Base-by-base conservation (phyloP, 2,113 vertebrate genomes). In the Chrysemys picta region DNA sequence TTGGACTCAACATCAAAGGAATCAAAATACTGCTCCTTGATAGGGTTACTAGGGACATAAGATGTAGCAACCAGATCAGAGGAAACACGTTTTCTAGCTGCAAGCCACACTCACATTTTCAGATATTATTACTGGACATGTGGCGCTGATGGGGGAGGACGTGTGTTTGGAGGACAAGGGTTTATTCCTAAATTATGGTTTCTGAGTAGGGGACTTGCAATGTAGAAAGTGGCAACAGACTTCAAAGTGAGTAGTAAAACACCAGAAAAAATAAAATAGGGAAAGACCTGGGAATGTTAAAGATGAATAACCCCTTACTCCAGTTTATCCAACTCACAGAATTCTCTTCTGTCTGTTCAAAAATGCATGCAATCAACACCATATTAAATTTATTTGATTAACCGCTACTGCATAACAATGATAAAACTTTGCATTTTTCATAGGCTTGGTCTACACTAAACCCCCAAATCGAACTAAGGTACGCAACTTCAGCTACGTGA, bases 361-460 rank as follows among this genome's bases (percentile, higher is more conserved):
- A 93, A 81, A 11, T 27, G 19, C 8, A 6, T 12, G 5, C 25
- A 53, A 45, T 25, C 35, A 83, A 8, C 0, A 2, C 19, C 53
- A 21, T 38, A 25, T 8, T 0, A 6, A 3, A 9, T 10, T 35
- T 72, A 54, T 11, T 25, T 24, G 35, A 86, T 80, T 81, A 84
- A 47, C 27, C 87, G 31, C 22, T n/a, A 29, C 25, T 27, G 52
- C 1, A 11, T 1, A 53, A 19, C 25, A 59, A 35, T 6, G 27
- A 9, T 10, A 75, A 56, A 35, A 10, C 16, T 42, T 0, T 0
- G 9, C 9, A n/a, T 11, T 42, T 62, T 76, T 49, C 3, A 1
- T 49, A 80, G 53, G n/a, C n/a, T n/a, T n/a, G n/a, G n/a, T n/a
- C n/a, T n/a, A n/a, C n/a, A n/a, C n/a, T n/a, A n/a, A n/a, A n/a